These are phyloP conservation scores for Caenorhabditis zanzibari DNA, from an alignment of 2,888 invertebrate genomes.

Conservation along the genomic window DNA sequence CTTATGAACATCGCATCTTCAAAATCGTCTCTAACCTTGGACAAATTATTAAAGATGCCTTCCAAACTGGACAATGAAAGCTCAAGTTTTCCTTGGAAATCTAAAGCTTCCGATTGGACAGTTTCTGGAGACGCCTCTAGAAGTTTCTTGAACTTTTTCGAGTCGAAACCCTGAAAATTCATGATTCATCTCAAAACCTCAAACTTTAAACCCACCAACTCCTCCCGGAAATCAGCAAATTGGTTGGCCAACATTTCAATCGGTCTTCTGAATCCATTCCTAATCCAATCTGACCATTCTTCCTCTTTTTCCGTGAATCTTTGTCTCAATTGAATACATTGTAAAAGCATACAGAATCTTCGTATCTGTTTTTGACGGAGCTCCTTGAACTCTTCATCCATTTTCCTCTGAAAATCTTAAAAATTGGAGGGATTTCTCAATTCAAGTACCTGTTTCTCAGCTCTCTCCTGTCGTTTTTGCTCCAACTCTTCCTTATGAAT, in stretches of 20 bases:
- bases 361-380: background rate
- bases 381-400: background rate
- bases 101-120: background rate
- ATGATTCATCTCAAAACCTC: background rate
- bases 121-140: background rate
- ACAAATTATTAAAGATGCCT: background rate
- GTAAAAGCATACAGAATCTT: background rate
- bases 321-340: slow-evolving; percentile 3
- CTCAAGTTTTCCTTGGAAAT: background rate
- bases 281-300: slow-evolving; percentile 18
- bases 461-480: background rate
- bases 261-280: background rate
- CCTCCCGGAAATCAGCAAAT: background rate
- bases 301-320: slow-evolving; percentile 12
- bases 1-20: slow-evolving; percentile 2
- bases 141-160: background rate
- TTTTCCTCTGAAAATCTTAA: background rate
- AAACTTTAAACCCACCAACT: background rate
- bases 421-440: background rate
- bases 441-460: background rate
- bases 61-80: background rate
- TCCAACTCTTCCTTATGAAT: background rate
- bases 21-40: background rate
- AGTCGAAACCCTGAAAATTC: background rate
- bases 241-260: background rate